These are phyloP conservation scores for Monodelphis domestica DNA, from an alignment of 2,797 vertebrate genomes.

Conservation along the genomic window DNA sequence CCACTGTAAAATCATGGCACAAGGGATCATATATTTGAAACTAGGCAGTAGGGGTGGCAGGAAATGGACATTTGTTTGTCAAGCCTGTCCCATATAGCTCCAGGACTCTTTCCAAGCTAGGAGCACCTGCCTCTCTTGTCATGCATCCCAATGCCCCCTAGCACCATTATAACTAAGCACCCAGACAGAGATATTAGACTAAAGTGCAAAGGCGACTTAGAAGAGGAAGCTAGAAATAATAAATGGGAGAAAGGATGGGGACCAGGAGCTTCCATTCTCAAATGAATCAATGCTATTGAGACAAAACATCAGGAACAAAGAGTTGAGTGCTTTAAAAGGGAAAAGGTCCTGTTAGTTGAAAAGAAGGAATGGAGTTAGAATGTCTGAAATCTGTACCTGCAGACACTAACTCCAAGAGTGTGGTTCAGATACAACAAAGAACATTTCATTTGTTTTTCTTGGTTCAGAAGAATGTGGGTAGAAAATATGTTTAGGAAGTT, in stretches of 20 bases:
- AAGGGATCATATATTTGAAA: background rate
- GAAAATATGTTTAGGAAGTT: background rate
- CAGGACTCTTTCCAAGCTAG: background rate
- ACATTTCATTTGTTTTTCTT: background rate
- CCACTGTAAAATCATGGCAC: background rate
- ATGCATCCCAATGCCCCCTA: background rate
- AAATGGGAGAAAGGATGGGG: background rate
- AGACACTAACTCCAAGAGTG: background rate
- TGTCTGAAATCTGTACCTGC: background rate
- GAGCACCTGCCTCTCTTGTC: background rate
- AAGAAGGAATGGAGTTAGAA: background rate
- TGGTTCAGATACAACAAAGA: background rate
- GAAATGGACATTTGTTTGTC: background rate
- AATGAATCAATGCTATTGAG: background rate
- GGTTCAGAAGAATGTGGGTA: background rate
- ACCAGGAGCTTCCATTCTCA: background rate
- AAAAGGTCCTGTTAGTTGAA: background rate
- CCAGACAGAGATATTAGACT: background rate
- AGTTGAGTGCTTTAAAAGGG: background rate
- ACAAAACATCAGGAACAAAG: background rate
- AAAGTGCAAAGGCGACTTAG: too few relatives aligned
- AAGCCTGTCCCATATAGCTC: fast-evolving
- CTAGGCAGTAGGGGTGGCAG: background rate
- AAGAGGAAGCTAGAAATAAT: fast-evolving
- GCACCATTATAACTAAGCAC: background rate